Evolutionary conservation across 2,113 vertebrate species (phyloP).

Genomic region (Myrmecophaga tridactyla): DNA sequence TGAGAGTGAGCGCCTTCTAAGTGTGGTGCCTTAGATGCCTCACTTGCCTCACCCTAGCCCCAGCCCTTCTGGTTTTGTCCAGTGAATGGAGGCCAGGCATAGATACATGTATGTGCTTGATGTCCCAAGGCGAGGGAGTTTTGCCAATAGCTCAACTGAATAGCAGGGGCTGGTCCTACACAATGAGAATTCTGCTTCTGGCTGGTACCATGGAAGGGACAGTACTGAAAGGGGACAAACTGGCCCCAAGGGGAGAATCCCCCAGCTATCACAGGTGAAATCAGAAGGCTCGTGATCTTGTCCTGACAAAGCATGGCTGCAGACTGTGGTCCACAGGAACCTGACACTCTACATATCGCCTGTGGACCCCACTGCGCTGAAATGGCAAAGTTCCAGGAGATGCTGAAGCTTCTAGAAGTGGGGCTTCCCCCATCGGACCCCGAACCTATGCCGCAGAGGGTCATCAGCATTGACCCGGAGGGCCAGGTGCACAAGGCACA

Average conservation of each 20-base stretch:
- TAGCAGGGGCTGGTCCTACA: not conserved
- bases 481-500: not conserved
- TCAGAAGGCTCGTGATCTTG: not conserved
- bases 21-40: not conserved
- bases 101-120: not conserved
- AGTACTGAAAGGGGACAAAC: not conserved
- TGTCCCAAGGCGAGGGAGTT: not conserved
- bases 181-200: not conserved
- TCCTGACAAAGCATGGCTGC: not conserved
- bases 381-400: not conserved
- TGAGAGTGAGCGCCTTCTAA: not conserved
- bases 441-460: not conserved
- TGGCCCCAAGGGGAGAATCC: not conserved
- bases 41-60: not conserved
- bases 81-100: not conserved
- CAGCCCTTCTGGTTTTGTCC: not conserved
- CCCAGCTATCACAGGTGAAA: not conserved
- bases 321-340: not conserved
- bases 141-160: not conserved
- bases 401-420: not conserved
- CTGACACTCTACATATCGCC: accelerated
- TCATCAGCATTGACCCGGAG: accelerated
- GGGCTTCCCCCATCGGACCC: not conserved
- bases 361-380: not conserved
- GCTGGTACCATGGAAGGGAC: not conserved